Base-by-base conservation (phyloP, 2,797 vertebrate genomes). In the Coluber constrictor region DNA sequence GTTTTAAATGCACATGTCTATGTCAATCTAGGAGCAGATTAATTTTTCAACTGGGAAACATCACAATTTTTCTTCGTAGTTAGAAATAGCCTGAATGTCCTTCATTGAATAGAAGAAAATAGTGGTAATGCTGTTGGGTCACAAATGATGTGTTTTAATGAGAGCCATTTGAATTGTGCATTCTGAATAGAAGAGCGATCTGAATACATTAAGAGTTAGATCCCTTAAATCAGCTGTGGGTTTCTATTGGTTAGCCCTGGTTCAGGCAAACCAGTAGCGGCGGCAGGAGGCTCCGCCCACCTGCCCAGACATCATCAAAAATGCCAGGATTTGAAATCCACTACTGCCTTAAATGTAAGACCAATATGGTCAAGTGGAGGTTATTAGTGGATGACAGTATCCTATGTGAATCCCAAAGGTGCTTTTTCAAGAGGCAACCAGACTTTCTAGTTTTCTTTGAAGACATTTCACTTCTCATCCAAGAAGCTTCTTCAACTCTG, bases 1-100 rank as follows among this genome's bases (percentile, higher is more conserved):
- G 92, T 54, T 63, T 92, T 94, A 51, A 94, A 91, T 20, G 32
- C 90, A 90, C 60, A 55, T n/a, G 94, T 10, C 70, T 51, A 3
- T 60, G 32, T 12, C 12, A 15, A n/a, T n/a, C 25, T 11, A 70
- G 51, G 1, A 23, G 55, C 51, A 87, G 51, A 47, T 66, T 5
- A 47, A 70, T 93, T 87, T 70, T 83, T 83, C 74, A 83, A 47
- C 37, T 11, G 29, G 29, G 18, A 61, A 9, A 70, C 61, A n/a
- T 12, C 29, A 83, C n/a, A 15, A 20, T 47, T 32, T 47, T 61
- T 2, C 51, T 86, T 15, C 32, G 12, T 47, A 2, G 37, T 83
- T 83, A 25, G 74, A 83, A 83, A 83, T 83, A 47, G 43, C 20
- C 43, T 47, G 37, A 83, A 83, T 47, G 13, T 15, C n/a, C 9